phyloP scores from a whole-genome alignment of 2,113 vertebrate species.

The Cavia porcellus region DNA sequence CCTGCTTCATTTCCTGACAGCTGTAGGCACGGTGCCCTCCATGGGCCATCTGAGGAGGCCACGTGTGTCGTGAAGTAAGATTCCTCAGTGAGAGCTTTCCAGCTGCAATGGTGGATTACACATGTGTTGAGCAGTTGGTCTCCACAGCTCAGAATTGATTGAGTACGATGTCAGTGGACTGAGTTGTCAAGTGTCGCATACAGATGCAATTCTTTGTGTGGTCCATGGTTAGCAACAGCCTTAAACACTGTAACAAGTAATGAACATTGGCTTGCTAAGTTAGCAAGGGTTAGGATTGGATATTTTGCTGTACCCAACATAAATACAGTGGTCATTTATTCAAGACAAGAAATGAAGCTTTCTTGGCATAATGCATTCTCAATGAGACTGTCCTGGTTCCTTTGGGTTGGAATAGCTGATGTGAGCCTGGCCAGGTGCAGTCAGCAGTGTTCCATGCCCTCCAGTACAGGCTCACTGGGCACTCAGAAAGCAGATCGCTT shows the following conservation, averaged over 20 bases:
- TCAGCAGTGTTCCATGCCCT: neutral
- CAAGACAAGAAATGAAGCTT: conserved; percentile 27
- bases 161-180: neutral
- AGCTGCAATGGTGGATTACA: neutral
- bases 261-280: neutral
- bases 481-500: neutral
- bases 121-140: neutral
- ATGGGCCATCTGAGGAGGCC: neutral
- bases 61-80: neutral
- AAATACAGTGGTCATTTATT: neutral
- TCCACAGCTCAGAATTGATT: neutral
- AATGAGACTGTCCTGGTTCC: neutral
- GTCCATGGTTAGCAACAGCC: neutral
- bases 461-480: neutral
- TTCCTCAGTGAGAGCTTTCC: neutral
- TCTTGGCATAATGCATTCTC: neutral
- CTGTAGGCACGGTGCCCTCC: neutral
- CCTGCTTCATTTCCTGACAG: neutral
- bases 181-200: neutral
- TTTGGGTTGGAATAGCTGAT: neutral
- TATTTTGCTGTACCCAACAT: conserved; percentile 7
- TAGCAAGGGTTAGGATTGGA: neutral
- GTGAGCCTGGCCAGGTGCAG: neutral
- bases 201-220: neutral
- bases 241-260: neutral